Evolutionary conservation across 2,797 vertebrate genomes (phyloP).

Genomic region (Etheostoma nigrum): DNA sequence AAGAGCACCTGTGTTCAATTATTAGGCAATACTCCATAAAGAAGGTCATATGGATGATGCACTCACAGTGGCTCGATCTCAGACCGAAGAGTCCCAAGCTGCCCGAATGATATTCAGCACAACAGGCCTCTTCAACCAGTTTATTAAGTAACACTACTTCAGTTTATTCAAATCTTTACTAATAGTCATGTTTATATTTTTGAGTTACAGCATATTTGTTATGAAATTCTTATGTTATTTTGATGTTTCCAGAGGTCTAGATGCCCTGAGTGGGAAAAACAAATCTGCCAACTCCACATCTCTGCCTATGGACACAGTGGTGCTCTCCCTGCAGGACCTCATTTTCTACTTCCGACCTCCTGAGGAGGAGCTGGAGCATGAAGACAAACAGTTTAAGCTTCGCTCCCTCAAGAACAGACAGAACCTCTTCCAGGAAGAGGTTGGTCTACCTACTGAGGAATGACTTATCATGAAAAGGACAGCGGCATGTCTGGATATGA

Average conservation of each 20-base stretch:
- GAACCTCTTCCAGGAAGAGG: conserved; percentile 96
- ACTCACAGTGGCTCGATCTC: conserved; percentile 91
- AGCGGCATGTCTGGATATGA: background rate
- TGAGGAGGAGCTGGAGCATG: conserved; percentile 92
- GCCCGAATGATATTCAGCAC: conserved; percentile 95
- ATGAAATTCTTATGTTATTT: conserved; percentile 10
- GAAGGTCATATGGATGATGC: conserved; percentile 97
- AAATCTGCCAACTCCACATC: conserved; percentile 83
- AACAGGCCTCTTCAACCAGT: conserved; percentile 91
- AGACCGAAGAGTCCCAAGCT: conserved; percentile 93
- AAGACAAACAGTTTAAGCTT: conserved; percentile 94
- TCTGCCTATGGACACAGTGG: conserved; percentile 90
- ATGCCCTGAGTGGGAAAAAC: conserved; percentile 91
- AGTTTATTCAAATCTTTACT: background rate
- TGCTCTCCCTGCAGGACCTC: conserved; percentile 93
- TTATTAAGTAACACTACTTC: conserved; percentile 88
- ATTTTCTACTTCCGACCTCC: conserved; percentile 95
- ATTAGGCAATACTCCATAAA: conserved; percentile 93
- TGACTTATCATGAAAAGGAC: background rate
- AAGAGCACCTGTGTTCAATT: conserved; percentile 24
- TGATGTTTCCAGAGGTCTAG: conserved; percentile 85
- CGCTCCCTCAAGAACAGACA: conserved; percentile 94
- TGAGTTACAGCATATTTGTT: background rate
- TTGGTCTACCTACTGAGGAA: conserved; percentile 50
- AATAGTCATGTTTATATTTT: background rate